Percentiles rank a stretch among this genome's conserved stretches.
Evolutionary conservation across 2,888 invertebrate species (phyloP).

Genomic region (Platycnemis pennipes): DNA sequence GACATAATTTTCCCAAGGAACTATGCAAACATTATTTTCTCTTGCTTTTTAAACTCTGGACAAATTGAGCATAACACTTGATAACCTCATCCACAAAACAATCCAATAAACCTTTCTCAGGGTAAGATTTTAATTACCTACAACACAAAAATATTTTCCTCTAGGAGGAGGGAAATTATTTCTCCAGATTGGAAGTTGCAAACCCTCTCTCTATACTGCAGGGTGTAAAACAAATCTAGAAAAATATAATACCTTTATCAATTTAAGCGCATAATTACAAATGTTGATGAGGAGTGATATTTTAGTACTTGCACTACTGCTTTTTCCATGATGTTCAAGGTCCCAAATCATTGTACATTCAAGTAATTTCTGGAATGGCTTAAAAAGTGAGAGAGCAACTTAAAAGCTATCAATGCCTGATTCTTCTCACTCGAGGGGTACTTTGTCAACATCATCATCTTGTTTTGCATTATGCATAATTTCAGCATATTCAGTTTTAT

Average conservation of each 20-base stretch:
- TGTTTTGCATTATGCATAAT: constrained; percentile 83
- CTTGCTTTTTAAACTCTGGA: background rate
- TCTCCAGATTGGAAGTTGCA: background rate
- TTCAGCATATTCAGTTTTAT: constrained; percentile 89
- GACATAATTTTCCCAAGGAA: background rate
- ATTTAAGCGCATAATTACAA: constrained; percentile 14
- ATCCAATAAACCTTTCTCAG: background rate
- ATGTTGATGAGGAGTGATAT: constrained; percentile 12
- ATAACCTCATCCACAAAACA: background rate
- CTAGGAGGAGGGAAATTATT: background rate
- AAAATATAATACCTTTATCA: constrained; percentile 39
- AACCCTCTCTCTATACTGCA: background rate
- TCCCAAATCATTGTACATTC: constrained; percentile 28
- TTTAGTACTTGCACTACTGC: background rate
- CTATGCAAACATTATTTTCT: background rate
- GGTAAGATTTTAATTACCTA: background rate
- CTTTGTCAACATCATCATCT: constrained; percentile 7
- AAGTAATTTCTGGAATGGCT: constrained; percentile 54
- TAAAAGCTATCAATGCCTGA: background rate
- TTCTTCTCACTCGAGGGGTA: background rate
- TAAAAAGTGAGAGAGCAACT: constrained; percentile 41
- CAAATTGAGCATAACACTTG: background rate
- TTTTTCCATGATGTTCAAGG: constrained; percentile 12
- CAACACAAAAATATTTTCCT: background rate
- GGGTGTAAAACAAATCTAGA: background rate